phyloP scores from a whole-genome alignment of 1,140 invertebrate species.

The Eurosta solidaginis region DNA sequence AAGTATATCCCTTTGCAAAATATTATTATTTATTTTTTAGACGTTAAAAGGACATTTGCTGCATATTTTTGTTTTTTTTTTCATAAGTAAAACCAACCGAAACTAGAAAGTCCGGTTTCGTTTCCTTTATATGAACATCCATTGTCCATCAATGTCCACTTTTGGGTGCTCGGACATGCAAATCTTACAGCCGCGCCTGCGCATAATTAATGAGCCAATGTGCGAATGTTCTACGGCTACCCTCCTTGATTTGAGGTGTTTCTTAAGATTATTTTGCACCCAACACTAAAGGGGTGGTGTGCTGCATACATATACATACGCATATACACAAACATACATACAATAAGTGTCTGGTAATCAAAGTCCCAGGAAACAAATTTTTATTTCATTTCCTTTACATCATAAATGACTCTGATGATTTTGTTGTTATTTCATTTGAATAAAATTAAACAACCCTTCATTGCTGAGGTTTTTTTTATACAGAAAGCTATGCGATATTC shows the following conservation, averaged over 20 bases:
- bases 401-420: neutral
- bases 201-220: conserved; percentile 12
- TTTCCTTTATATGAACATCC: neutral
- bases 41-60: conserved; percentile 2
- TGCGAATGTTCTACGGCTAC: neutral
- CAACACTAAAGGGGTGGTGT: neutral
- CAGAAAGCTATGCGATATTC: no score
- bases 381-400: neutral
- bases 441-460: neutral
- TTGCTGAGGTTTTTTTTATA: neutral
- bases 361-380: neutral
- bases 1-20: neutral
- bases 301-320: neutral
- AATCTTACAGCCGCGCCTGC: neutral
- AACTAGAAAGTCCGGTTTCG: conserved; percentile 14
- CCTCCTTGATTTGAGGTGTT: neutral
- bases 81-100: neutral
- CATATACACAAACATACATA: neutral
- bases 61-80: conserved; percentile 14
- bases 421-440: neutral
- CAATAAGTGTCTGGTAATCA: neutral
- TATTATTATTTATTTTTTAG: neutral
- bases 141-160: neutral
- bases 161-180: neutral
- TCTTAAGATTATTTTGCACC: neutral